Percentiles rank a stretch among this genome's conserved stretches.
Conservation (phyloP, 2,797 vertebrate genomes). For the Neomorphus geoffroyi region DNA sequence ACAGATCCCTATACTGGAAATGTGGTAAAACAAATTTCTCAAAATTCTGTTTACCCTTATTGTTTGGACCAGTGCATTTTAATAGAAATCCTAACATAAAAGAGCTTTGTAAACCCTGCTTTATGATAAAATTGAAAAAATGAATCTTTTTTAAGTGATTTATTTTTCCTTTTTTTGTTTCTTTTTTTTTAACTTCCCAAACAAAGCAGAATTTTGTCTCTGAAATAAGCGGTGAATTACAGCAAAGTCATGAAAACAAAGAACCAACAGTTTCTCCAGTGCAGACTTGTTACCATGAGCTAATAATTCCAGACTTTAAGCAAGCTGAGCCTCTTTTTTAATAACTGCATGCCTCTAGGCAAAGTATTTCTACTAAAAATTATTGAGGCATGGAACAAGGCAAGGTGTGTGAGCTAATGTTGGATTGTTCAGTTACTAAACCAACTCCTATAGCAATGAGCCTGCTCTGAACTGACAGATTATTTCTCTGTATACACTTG, state of each 20-base stretch:
- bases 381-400: constrained; percentile 81
- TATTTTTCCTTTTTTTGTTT: constrained; percentile 10
- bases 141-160: constrained; percentile 46
- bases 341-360: constrained; percentile 81
- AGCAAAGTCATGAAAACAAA: constrained; percentile 81
- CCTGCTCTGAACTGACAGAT: constrained; percentile 78
- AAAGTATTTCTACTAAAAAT: constrained; percentile 84
- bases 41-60: not conserved
- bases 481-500: constrained; percentile 81
- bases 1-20: not conserved
- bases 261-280: constrained; percentile 78
- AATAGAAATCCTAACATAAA: constrained; percentile 51
- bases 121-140: constrained; percentile 35
- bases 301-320: constrained; percentile 82
- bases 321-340: constrained; percentile 79
- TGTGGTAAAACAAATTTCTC: not conserved
- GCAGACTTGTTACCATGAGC: constrained; percentile 81
- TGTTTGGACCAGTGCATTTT: not conserved
- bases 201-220: constrained; percentile 73
- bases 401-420: constrained; percentile 82
- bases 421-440: constrained; percentile 80
- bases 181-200: constrained; percentile 51
- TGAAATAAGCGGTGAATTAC: constrained; percentile 75
- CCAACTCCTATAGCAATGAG: constrained; percentile 74
- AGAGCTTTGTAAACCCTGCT: constrained; percentile 34